Evolutionary conservation across 2,888 invertebrate species (phyloP).

Genomic region (Morpho helenor): DNA sequence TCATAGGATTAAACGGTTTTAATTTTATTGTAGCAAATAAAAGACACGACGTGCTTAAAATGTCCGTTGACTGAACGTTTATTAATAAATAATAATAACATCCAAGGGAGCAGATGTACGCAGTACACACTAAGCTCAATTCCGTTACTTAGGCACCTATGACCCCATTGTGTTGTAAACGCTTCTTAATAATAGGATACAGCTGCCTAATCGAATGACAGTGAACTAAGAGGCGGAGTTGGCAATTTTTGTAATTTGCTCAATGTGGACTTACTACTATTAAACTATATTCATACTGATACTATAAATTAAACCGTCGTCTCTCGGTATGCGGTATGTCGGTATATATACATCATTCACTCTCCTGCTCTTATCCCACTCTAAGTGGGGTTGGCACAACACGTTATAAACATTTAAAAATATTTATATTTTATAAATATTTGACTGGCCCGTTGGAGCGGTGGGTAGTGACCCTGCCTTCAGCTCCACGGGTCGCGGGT

Average conservation of each 20-base stretch:
- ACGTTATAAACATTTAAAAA: too few relatives aligned
- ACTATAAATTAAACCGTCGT: too few relatives aligned
- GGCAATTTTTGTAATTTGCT: slow-evolving; percentile 1
- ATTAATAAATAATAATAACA: slow-evolving; percentile 8
- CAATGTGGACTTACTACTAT: not conserved
- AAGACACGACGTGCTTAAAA: not conserved
- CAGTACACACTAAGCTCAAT: slow-evolving; percentile 12
- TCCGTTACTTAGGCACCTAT: slow-evolving; percentile 13
- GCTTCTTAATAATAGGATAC: slow-evolving; percentile 18
- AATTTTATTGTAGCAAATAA: too few relatives aligned
- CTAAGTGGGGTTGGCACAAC: too few relatives aligned
- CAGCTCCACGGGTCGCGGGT: too few relatives aligned
- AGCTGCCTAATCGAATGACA: slow-evolving; percentile 17
- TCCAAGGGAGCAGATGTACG: slow-evolving; percentile 12
- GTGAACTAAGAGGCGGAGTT: slow-evolving; percentile 4
- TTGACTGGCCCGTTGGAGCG: too few relatives aligned
- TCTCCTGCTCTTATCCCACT: too few relatives aligned
- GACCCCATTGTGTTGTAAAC: slow-evolving; percentile 18
- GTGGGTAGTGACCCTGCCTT: too few relatives aligned
- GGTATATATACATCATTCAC: too few relatives aligned
- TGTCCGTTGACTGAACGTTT: slow-evolving; percentile 1
- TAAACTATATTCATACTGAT: not conserved
- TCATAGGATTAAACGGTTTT: too few relatives aligned
- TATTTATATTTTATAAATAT: too few relatives aligned
- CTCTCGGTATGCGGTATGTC: too few relatives aligned